phyloP scores from a whole-genome alignment of 1,140 invertebrate species.

The Meloidogyne floridensis region DNA sequence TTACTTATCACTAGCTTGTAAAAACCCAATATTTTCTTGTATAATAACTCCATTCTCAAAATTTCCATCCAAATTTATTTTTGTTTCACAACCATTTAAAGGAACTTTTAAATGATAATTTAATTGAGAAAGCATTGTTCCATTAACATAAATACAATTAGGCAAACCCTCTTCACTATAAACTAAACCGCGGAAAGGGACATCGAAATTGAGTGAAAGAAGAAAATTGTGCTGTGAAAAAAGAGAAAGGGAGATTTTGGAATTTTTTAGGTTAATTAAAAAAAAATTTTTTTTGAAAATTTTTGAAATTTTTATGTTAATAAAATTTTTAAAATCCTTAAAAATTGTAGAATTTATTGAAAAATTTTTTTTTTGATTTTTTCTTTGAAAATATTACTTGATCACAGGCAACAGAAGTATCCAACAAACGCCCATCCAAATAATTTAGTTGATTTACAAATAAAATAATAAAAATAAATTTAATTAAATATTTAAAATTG shows the following conservation, averaged over 20 bases:
- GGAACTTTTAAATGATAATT: constrained; percentile 63
- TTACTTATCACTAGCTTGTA: constrained; percentile 50
- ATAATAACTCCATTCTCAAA: constrained; percentile 64
- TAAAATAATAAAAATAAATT: background rate
- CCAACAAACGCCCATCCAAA: constrained; percentile 35
- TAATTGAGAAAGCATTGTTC: constrained; percentile 56
- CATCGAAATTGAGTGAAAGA: constrained; percentile 55
- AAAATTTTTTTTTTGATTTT: background rate
- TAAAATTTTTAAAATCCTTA: too few relatives aligned
- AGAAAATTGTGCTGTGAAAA: constrained; percentile 55
- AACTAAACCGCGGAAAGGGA: constrained; percentile 56
- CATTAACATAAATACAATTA: constrained; percentile 65
- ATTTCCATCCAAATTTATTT: constrained; percentile 58
- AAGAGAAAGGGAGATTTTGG: too few relatives aligned
- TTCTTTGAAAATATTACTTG: constrained; percentile 34
- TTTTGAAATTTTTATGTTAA: background rate
- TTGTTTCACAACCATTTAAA: constrained; percentile 58
- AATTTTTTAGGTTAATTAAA: constrained; percentile 17
- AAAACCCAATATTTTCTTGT: constrained; percentile 50
- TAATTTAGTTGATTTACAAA: background rate
- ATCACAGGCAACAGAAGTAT: constrained; percentile 59
- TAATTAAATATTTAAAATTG: too few relatives aligned
- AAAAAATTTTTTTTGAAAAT: constrained; percentile 4
- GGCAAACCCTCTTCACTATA: constrained; percentile 61
- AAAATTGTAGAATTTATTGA: background rate